phyloP scores from a whole-genome alignment of 37 sponge, comb jelly and placozoan genomes.

The Hormiphora californensis region DNA sequence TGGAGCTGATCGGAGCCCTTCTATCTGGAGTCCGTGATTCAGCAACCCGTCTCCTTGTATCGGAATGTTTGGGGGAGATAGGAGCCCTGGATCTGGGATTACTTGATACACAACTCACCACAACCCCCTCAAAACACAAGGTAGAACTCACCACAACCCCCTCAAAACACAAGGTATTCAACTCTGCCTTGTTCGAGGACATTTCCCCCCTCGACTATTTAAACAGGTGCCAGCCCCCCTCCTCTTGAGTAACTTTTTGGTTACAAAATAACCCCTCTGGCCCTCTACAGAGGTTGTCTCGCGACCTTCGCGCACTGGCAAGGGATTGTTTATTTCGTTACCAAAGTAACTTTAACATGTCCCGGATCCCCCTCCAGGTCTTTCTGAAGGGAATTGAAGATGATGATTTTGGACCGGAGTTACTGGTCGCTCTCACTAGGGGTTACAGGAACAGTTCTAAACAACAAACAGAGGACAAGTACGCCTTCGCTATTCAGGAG shows the following conservation, averaged over 20 bases:
- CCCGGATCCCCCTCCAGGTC: neutral
- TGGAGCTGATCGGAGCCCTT: conserved; percentile 11
- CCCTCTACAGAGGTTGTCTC: neutral
- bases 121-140: neutral
- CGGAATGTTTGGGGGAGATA: conserved; percentile 7
- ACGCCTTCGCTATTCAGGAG: conserved; percentile 20
- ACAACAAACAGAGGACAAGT: conserved; percentile 25
- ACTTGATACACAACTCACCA: neutral
- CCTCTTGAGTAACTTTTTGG: neutral
- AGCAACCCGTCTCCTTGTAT: neutral
- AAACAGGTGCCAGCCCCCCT: neutral
- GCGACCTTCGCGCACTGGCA: neutral
- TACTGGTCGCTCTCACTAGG: neutral
- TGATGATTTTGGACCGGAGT: conserved; percentile 26
- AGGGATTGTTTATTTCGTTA: neutral
- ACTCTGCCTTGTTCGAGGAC: neutral
- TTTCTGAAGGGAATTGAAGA: conserved; percentile 31
- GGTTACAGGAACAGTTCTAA: conserved; percentile 27
- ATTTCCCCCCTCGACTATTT: neutral
- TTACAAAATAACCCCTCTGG: neutral
- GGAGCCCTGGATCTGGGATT: conserved; percentile 19
- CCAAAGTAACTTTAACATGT: neutral
- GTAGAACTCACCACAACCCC: neutral
- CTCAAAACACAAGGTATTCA: conserved; percentile 37
- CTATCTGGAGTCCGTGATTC: conserved; percentile 15